These are phyloP conservation scores for Diadema setosum DNA, from an alignment of 35 echinoderm and acorn worm genomes.

Conservation along the genomic window DNA sequence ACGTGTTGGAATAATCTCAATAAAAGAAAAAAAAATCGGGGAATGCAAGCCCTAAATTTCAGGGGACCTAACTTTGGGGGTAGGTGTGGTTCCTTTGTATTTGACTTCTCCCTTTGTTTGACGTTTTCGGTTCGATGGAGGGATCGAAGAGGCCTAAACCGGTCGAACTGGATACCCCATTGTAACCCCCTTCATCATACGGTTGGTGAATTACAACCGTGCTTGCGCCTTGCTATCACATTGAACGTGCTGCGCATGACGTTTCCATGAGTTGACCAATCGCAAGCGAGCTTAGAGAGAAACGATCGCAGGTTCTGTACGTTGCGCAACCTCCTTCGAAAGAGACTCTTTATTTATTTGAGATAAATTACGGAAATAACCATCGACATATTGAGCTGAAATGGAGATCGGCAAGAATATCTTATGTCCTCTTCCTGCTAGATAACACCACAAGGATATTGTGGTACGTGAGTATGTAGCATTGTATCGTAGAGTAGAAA, in stretches of 20 bases:
- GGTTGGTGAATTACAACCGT: neutral
- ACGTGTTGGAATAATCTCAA: too few species aligned
- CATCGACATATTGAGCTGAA: neutral
- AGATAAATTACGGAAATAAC: neutral
- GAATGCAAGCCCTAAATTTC: too few species aligned
- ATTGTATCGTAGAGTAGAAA: neutral
- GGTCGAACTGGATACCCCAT: neutral
- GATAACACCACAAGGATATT: neutral
- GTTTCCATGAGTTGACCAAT: neutral
- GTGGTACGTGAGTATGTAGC: neutral
- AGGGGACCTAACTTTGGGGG: too few species aligned
- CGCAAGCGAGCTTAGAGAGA: neutral
- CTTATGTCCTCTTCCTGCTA: neutral
- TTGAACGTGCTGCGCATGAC: neutral
- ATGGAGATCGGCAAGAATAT: neutral
- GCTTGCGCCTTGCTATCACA: neutral
- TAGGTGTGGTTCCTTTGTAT: neutral
- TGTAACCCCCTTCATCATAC: neutral
- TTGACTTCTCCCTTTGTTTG: neutral
- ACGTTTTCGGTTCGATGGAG: neutral
- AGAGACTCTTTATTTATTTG: neutral
- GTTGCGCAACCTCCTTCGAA: neutral
- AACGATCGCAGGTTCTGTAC: neutral
- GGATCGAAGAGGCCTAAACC: neutral
- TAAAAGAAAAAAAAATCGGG: too few species aligned